These are phyloP conservation scores for Oxystoma pomonae DNA, from an alignment of 2,888 invertebrate species.

Conservation along the genomic window DNA sequence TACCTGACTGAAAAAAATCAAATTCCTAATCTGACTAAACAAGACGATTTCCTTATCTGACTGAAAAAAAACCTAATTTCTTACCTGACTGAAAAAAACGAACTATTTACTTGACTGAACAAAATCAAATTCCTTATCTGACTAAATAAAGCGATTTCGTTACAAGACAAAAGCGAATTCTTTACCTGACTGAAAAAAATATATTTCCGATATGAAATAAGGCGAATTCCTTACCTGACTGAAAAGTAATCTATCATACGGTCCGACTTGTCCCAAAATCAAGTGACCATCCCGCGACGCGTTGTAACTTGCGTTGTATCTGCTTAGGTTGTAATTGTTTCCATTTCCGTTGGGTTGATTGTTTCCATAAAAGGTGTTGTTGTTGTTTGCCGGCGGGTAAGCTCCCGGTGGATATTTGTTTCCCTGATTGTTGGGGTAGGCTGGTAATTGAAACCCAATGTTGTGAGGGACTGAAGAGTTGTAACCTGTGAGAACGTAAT, in stretches of 20 bases:
- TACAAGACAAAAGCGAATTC: no score
- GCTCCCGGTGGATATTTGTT: background rate
- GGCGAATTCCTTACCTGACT: slow-evolving; percentile 37
- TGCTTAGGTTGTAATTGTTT: background rate
- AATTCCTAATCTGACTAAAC: no score
- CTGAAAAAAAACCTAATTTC: no score
- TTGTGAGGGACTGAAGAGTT: background rate
- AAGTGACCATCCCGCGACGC: slow-evolving; percentile 33
- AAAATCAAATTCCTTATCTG: no score
- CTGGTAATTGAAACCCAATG: background rate
- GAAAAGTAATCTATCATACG: slow-evolving; percentile 38
- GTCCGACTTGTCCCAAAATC: slow-evolving; percentile 37
- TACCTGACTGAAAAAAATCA: no score
- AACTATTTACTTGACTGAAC: no score
- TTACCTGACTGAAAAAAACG: no score
- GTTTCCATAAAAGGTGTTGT: background rate
- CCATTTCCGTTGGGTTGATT: background rate
- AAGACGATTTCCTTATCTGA: no score
- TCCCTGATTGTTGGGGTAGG: background rate
- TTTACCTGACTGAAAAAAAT: no score
- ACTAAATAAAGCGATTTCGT: no score
- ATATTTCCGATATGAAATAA: no score
- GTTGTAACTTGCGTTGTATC: slow-evolving; percentile 16
- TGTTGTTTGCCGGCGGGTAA: background rate
- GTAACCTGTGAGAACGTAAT: background rate